Evolutionary conservation across 2,888 invertebrate species (phyloP).

Genomic region (Napeogenes inachia): DNA sequence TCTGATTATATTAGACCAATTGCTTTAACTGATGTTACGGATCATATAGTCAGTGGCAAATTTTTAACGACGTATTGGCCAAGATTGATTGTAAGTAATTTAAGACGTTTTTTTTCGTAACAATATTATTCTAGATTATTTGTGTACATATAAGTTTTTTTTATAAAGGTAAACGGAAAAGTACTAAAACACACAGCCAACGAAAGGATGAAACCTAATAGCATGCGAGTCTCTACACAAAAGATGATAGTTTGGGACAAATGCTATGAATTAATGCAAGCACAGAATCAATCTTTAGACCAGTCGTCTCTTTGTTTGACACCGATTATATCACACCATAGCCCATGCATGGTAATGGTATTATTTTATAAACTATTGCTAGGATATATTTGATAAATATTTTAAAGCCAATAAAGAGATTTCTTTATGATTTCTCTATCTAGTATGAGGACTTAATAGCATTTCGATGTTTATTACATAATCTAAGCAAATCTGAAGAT

Average conservation of each 20-base stretch:
- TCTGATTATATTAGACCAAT: slow-evolving; percentile 47
- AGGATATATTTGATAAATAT: too few relatives aligned
- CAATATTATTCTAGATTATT: too few relatives aligned
- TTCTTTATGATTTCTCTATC: too few relatives aligned
- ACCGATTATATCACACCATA: slow-evolving; percentile 52
- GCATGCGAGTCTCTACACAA: slow-evolving; percentile 60
- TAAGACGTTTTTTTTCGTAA: background rate
- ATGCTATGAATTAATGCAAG: slow-evolving; percentile 40
- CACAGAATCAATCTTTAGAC: slow-evolving; percentile 38
- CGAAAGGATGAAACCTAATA: slow-evolving; percentile 51
- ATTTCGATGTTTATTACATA: too few relatives aligned
- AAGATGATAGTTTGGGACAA: slow-evolving; percentile 42
- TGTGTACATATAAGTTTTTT: background rate
- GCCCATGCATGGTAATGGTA: slow-evolving; percentile 51
- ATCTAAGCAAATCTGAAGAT: too few relatives aligned
- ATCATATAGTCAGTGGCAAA: slow-evolving; percentile 47
- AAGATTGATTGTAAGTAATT: slow-evolving; percentile 56
- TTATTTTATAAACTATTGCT: too few relatives aligned
- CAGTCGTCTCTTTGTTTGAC: slow-evolving; percentile 50
- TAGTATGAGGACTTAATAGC: too few relatives aligned
- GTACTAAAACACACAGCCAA: slow-evolving; percentile 47
- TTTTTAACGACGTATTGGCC: slow-evolving; percentile 64
- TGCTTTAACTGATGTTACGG: slow-evolving; percentile 40
- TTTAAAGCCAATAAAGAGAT: too few relatives aligned
- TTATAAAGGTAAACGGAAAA: slow-evolving; percentile 44